phyloP scores from a whole-genome alignment of 1,140 invertebrate genomes.

The Caerostris extrusa region DNA sequence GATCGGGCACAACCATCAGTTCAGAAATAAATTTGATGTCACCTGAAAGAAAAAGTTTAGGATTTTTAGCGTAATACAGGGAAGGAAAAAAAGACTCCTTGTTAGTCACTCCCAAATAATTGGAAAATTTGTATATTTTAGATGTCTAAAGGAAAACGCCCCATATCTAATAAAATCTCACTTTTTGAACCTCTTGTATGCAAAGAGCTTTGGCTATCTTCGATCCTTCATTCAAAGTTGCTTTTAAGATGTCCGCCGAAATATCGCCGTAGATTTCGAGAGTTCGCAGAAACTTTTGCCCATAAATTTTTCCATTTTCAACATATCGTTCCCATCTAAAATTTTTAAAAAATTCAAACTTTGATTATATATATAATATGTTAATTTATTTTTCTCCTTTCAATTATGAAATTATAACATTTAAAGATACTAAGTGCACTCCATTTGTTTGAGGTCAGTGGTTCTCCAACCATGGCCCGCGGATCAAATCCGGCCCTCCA shows the following conservation, averaged over 20 bases:
- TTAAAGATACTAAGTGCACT: too few species aligned
- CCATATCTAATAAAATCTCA: neutral
- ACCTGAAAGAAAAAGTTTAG: neutral
- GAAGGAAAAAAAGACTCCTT: neutral
- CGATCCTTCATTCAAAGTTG: too few species aligned
- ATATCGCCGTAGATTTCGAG: neutral
- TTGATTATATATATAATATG: too few species aligned
- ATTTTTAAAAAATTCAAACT: neutral
- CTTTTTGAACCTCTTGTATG: too few species aligned
- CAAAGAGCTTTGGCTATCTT: too few species aligned
- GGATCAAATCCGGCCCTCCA: too few species aligned
- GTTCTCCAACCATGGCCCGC: too few species aligned
- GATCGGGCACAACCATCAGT: neutral
- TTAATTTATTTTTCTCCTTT: too few species aligned
- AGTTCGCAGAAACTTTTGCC: neutral
- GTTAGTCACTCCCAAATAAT: neutral
- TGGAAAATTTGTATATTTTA: neutral
- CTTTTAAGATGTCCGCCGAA: neutral
- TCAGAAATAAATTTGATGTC: conserved; percentile 23
- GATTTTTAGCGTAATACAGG: neutral
- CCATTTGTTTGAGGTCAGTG: too few species aligned
- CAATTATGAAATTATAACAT: too few species aligned
- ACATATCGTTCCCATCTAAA: neutral
- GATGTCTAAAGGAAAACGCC: neutral
- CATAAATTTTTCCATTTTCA: neutral